Evolutionary conservation across 2,888 invertebrate genomes (phyloP).

Genomic region (Cataglyphis cursor): DNA sequence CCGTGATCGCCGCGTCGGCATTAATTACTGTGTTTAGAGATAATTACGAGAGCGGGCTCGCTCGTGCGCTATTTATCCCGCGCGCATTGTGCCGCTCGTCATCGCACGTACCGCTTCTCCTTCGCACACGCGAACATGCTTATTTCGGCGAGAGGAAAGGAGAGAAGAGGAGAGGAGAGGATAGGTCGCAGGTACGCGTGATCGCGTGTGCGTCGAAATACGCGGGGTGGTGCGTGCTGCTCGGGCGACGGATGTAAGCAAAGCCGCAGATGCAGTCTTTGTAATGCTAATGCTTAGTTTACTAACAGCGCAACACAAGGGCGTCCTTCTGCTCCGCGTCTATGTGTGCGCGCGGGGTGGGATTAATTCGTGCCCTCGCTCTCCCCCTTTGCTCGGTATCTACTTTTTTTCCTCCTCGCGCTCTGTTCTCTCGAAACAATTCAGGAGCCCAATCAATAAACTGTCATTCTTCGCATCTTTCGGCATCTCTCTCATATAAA

Average conservation of each 20-base stretch:
- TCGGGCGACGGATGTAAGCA: constrained; percentile 60
- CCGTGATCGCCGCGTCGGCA: constrained; percentile 72
- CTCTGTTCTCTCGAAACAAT: neutral
- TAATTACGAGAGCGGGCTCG: constrained; percentile 72
- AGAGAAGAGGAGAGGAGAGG: neutral
- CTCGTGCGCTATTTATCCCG: constrained; percentile 63
- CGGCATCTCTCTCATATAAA: neutral
- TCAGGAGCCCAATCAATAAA: neutral
- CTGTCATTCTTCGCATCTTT: neutral
- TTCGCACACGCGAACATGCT: constrained; percentile 35
- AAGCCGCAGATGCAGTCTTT: constrained; percentile 79
- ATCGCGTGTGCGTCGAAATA: constrained; percentile 46
- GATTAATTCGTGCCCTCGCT: constrained; percentile 44
- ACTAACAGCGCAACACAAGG: constrained; percentile 65
- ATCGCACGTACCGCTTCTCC: constrained; percentile 40
- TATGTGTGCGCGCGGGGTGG: constrained; percentile 37
- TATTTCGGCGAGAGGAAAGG: constrained; percentile 33
- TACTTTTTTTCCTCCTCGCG: neutral
- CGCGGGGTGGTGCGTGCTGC: constrained; percentile 31
- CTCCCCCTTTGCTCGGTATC: constrained; percentile 36
- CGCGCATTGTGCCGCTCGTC: constrained; percentile 62
- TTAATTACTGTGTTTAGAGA: constrained; percentile 82
- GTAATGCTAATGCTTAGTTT: constrained; percentile 79
- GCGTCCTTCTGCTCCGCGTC: constrained; percentile 37
- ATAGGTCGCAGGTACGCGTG: constrained; percentile 42